A percentile compares a stretch with the other conserved stretches of the same genome.
These are phyloP conservation scores for Eubucco bourcierii DNA, from an alignment of 2,113 vertebrate genomes.

Conservation along the genomic window DNA sequence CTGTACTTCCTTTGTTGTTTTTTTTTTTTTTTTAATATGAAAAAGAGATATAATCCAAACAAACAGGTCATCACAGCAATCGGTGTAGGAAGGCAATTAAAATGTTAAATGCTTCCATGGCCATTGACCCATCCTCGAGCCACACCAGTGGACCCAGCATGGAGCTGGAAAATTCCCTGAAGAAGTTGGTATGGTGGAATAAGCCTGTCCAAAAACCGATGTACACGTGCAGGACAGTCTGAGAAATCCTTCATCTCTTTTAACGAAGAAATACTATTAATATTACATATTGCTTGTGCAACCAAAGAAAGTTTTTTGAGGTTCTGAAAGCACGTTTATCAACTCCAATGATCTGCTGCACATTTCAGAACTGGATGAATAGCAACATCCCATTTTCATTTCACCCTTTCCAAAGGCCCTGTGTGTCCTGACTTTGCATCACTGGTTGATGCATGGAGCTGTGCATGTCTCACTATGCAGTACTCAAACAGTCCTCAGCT, in stretches of 20 bases:
- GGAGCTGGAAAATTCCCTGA: constrained; percentile 3
- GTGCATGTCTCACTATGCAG: accelerated
- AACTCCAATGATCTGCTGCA: neutral
- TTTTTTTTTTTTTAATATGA: constrained; percentile 4
- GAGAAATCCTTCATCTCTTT: neutral
- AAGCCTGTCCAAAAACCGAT: neutral
- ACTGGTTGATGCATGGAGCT: accelerated
- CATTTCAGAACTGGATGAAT: neutral
- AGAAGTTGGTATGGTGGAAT: neutral
- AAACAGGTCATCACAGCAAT: constrained; percentile 51
- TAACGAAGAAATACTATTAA: neutral
- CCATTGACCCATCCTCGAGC: neutral
- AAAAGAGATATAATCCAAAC: constrained; percentile 62
- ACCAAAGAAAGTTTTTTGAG: neutral
- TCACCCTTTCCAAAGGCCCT: neutral
- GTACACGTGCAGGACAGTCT: neutral
- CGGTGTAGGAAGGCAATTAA: constrained; percentile 28
- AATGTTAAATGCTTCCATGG: constrained; percentile 13
- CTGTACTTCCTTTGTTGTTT: constrained; percentile 67
- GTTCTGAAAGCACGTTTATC: neutral
- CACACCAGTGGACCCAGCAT: neutral
- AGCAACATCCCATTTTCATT: neutral
- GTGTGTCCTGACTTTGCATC: neutral
- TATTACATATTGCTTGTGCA: neutral
- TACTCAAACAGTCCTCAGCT: neutral